Evolutionary conservation across 1,140 invertebrate genomes (phyloP).

Genomic region (Antheraea pernyi): DNA sequence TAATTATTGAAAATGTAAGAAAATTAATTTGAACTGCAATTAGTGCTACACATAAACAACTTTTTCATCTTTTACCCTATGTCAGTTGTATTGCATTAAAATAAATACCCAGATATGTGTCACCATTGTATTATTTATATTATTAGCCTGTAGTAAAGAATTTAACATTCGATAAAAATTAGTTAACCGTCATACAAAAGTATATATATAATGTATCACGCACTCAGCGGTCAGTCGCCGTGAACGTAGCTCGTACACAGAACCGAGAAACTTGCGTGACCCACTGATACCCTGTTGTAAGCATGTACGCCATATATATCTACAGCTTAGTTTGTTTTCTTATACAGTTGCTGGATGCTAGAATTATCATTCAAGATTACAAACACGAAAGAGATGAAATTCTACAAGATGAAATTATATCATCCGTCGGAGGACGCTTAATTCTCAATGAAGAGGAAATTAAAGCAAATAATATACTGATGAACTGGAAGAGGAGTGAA

Average conservation of each 20-base stretch:
- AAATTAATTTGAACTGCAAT: too few species aligned
- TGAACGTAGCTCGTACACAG: constrained; percentile 8
- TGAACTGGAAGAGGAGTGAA: constrained; percentile 83
- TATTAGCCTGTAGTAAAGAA: neutral
- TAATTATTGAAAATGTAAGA: too few species aligned
- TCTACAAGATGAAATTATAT: constrained; percentile 46
- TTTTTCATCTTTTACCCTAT: too few species aligned
- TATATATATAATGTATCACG: constrained; percentile 17
- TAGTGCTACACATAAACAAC: too few species aligned
- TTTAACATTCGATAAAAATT: neutral
- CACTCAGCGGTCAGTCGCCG: constrained; percentile 14
- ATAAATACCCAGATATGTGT: too few species aligned
- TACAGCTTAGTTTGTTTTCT: constrained; percentile 8
- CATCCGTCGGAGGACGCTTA: constrained; percentile 72
- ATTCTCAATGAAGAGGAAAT: constrained; percentile 79
- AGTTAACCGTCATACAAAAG: neutral
- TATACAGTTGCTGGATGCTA: constrained; percentile 21
- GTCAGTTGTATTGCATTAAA: too few species aligned
- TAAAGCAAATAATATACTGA: constrained; percentile 82
- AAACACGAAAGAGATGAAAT: constrained; percentile 34
- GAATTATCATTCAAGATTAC: constrained; percentile 35
- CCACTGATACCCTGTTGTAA: neutral
- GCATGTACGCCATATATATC: constrained; percentile 9
- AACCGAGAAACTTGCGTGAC: neutral
- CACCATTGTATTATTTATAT: neutral